phyloP scores from a whole-genome alignment of 1,140 invertebrate genomes.

The Nasonia giraulti region DNA sequence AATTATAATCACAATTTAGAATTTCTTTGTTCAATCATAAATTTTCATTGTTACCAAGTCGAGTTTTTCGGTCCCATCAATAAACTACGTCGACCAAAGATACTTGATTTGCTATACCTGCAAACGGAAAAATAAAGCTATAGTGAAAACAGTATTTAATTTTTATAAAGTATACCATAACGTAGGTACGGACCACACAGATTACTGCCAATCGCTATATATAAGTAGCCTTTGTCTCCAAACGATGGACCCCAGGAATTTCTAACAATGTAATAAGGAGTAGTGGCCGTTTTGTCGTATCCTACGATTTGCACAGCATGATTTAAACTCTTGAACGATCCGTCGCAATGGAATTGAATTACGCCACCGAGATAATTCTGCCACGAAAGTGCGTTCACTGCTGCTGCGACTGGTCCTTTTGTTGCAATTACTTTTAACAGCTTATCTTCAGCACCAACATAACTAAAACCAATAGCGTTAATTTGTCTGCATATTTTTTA shows the following conservation, averaged over 20 bases:
- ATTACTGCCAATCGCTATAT: conserved; percentile 86
- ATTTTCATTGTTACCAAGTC: background rate
- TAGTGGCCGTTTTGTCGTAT: conserved; percentile 82
- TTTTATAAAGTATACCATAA: conserved; percentile 15
- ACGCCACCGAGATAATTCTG: conserved; percentile 91
- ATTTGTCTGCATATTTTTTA: background rate
- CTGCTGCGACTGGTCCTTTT: conserved; percentile 85
- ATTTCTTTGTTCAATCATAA: background rate
- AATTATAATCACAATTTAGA: conserved; percentile 27
- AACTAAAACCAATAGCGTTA: conserved; percentile 71
- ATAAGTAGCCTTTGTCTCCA: conserved; percentile 85
- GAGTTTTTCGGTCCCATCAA: conserved; percentile 6
- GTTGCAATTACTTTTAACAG: conserved; percentile 79
- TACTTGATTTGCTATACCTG: conserved; percentile 73
- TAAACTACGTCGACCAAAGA: conserved; percentile 68
- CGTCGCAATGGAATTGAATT: conserved; percentile 87
- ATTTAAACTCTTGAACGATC: conserved; percentile 79
- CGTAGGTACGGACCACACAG: conserved; percentile 79
- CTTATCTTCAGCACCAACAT: conserved; percentile 79
- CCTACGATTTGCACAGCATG: conserved; percentile 92
- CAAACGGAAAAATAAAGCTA: conserved; percentile 51
- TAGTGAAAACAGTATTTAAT: conserved; percentile 24
- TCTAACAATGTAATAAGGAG: conserved; percentile 89
- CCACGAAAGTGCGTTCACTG: conserved; percentile 90
- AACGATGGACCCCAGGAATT: conserved; percentile 90